Evolutionary conservation across 1,140 invertebrate genomes (phyloP), one percentile per base, ranked within the genome.

Genomic region (Onthophagus taurus): DNA sequence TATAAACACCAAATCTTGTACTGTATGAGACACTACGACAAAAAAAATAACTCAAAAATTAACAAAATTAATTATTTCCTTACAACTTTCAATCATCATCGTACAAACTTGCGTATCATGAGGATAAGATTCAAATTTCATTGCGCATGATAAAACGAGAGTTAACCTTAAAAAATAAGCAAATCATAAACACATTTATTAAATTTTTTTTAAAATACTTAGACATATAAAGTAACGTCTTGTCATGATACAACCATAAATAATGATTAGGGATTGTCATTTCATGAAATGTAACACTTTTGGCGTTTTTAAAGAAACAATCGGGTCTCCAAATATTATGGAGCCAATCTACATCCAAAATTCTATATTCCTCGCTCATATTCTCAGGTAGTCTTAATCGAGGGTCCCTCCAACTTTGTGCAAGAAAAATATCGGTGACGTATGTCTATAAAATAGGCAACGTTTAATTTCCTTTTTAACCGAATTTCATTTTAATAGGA

Each of bases 181-280:
- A 7, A 42, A 58, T 47, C 23, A 7, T n/a, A 12, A 21, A 43
- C 3, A 19, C 13, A 20, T 12, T 21, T 9, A n/a, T n/a, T 21
- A 34, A 13, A 4, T 13, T 9, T 43, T n/a, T n/a, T n/a, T n/a
- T n/a, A n/a, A n/a, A n/a, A 23, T 34, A 88, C 82, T 90, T 91
- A 16, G 85, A 88, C 86, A 91, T 91, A 61, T 91, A 91, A 16
- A 91, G 75, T 38, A 90, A 63, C 0, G 86, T 90, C 64, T 90
- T 90, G 57, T 91, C 88, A 59, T 89, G 84, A 60, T 90, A 90
- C 29, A 91, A 62, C 88, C 88, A 91, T 2, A 90, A 69, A 67
- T 92, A 92, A 65, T 93, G 89, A 66, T 92, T 93, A 0, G 89
- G 88, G 64, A 93, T 89, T 58, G 85, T 90, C 88, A 93, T 93